These are phyloP conservation scores for Marasmarcha lunaedactyla DNA, from an alignment of 2,888 invertebrate genomes.

Conservation along the genomic window DNA sequence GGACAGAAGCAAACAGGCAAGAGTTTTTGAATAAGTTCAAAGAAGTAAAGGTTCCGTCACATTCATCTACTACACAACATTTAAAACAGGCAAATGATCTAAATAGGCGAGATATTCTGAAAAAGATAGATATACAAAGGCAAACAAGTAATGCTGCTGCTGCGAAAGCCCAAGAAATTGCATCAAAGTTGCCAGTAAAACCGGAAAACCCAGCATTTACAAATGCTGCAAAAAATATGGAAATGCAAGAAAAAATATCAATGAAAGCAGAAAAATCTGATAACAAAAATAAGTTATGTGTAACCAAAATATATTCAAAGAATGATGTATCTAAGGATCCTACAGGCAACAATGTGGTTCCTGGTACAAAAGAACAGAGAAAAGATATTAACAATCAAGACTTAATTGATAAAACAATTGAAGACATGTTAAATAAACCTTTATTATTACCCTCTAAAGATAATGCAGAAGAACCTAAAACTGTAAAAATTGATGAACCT, in stretches of 20 bases:
- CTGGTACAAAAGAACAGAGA: slow-evolving; percentile 24
- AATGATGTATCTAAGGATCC: slow-evolving; percentile 14
- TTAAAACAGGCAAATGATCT: slow-evolving; percentile 57
- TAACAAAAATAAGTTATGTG: slow-evolving; percentile 18
- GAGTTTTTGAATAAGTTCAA: slow-evolving; percentile 56
- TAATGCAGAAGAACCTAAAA: slow-evolving; percentile 25
- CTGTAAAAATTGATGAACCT: slow-evolving; percentile 15
- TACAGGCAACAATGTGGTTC: slow-evolving; percentile 1
- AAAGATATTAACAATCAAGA: slow-evolving; percentile 47
- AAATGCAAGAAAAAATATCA: not conserved
- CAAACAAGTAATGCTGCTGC: slow-evolving; percentile 32
- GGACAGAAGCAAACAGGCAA: slow-evolving; percentile 59
- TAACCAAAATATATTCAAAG: slow-evolving; percentile 15
- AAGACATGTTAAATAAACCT: slow-evolving; percentile 44
- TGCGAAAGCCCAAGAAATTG: slow-evolving; percentile 31
- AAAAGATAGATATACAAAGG: slow-evolving; percentile 55
- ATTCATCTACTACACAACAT: slow-evolving; percentile 41
- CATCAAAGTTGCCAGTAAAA: slow-evolving; percentile 20
- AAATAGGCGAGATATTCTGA: slow-evolving; percentile 52
- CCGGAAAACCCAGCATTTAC: slow-evolving; percentile 37
- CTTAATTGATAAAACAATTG: slow-evolving; percentile 55
- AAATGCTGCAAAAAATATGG: slow-evolving; percentile 18
- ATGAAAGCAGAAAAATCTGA: slow-evolving; percentile 19
- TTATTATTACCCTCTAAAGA: slow-evolving; percentile 25
- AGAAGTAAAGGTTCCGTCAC: slow-evolving; percentile 38